Conservation (phyloP, 1,140 invertebrate species). For the Heliconius himera region DNA sequence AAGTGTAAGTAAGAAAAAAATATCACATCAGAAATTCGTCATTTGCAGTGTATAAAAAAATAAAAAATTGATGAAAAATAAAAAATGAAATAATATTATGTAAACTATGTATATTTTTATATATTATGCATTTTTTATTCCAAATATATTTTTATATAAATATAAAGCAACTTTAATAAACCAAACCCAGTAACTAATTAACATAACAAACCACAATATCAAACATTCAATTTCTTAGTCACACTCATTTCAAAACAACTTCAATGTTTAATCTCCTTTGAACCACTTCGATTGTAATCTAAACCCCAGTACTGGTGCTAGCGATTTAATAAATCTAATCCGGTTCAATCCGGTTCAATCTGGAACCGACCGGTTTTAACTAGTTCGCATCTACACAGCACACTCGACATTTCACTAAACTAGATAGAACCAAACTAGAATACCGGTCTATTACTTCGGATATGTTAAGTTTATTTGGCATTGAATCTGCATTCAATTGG, state of each 20-base stretch:
- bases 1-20: too few relatives aligned
- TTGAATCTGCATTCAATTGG: constrained; percentile 35
- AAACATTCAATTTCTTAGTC: constrained; percentile 4
- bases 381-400: constrained; percentile 18
- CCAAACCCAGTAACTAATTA: neutral
- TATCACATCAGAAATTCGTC: too few relatives aligned
- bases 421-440: too few relatives aligned
- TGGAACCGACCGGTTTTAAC: constrained; percentile 33
- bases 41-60: too few relatives aligned
- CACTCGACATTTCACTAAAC: constrained; percentile 20
- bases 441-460: constrained; percentile 45
- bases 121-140: too few relatives aligned
- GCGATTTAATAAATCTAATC: constrained; percentile 53
- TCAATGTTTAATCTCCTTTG: neutral
- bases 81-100: too few relatives aligned
- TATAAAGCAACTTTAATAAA: neutral
- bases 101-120: too few relatives aligned
- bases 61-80: too few relatives aligned
- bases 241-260: neutral
- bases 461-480: constrained; percentile 44
- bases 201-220: neutral
- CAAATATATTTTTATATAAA: too few relatives aligned
- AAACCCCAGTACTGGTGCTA: constrained; percentile 25
- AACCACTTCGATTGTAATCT: constrained; percentile 28
- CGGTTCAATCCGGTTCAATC: constrained; percentile 41